Evolutionary conservation across 1,140 invertebrate genomes (phyloP).

Genomic region (Drosophila nannoptera): DNA sequence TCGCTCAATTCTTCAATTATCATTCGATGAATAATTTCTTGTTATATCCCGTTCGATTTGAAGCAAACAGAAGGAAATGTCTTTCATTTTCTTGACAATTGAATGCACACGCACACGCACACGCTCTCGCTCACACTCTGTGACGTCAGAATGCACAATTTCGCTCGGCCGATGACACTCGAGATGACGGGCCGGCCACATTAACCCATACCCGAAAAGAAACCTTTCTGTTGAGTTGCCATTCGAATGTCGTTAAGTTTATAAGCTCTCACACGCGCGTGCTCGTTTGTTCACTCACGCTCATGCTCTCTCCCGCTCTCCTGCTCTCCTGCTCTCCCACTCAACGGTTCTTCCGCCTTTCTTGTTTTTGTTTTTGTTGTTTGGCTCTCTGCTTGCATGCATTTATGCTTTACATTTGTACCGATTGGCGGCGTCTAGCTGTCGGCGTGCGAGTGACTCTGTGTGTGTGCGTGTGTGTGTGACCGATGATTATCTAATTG

Average conservation of each 20-base stretch:
- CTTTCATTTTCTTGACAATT: conserved; percentile 3
- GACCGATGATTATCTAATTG: conserved; percentile 30
- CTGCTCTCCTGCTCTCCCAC: background rate
- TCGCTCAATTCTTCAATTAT: conserved; percentile 56
- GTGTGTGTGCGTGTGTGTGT: conserved; percentile 1
- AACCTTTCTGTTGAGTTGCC: background rate
- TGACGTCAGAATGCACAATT: conserved; percentile 1
- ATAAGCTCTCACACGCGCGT: background rate
- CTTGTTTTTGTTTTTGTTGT: background rate
- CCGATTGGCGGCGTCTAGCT: conserved; percentile 14
- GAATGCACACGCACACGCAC: background rate
- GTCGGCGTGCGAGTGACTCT: background rate
- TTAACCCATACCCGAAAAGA: conserved; percentile 1
- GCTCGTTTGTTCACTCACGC: background rate
- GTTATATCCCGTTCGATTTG: conserved; percentile 61
- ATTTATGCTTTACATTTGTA: conserved; percentile 20
- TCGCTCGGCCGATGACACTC: conserved; percentile 32
- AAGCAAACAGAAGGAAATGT: conserved; percentile 22
- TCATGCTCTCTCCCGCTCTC: background rate
- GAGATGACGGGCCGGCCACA: conserved; percentile 3
- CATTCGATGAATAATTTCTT: conserved; percentile 63
- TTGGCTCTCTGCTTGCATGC: background rate
- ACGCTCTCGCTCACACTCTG: background rate
- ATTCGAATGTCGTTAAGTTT: conserved; percentile 26
- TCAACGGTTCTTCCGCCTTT: background rate